A percentile compares a stretch with the other conserved stretches of the same genome.
Conservation (phyloP, 2,797 vertebrate genomes). For the Eutrigla gurnardus region DNA sequence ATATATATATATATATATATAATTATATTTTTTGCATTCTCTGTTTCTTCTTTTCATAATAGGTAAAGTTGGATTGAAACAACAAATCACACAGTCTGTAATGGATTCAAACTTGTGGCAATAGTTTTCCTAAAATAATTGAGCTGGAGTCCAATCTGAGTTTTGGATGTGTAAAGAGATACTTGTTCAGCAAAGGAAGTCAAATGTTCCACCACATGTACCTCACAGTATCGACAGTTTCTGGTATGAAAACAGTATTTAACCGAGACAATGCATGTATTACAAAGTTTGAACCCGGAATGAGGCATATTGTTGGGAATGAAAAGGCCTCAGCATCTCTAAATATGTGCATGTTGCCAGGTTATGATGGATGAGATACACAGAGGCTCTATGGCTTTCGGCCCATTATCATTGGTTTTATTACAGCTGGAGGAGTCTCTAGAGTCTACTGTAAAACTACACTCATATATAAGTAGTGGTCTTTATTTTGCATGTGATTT, state of each 20-base stretch:
- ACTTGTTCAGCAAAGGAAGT: neutral
- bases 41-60: no score
- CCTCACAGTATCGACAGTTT: conserved; percentile 12
- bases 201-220: neutral
- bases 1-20: no score
- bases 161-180: conserved; percentile 6
- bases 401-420: conserved; percentile 56
- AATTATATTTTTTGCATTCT: no score
- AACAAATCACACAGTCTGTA: neutral
- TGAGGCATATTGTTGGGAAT: conserved; percentile 9
- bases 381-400: conserved; percentile 40
- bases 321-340: neutral
- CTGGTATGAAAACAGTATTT: conserved; percentile 7
- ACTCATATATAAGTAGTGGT: conserved; percentile 41
- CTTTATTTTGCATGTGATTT: conserved; percentile 19
- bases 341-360: conserved; percentile 17
- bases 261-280: neutral
- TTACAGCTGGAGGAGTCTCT: conserved; percentile 29
- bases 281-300: neutral
- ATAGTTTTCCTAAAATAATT: conserved; percentile 31
- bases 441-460: conserved; percentile 46
- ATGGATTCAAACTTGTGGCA: conserved; percentile 35
- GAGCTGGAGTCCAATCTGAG: conserved; percentile 17
- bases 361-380: conserved; percentile 48
- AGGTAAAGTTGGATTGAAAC: neutral